A percentile compares a stretch with the other conserved stretches of the same genome.
These are phyloP conservation scores for Anarhynchus alexandrinus DNA, from an alignment of 2,113 vertebrate species.

Conservation along the genomic window DNA sequence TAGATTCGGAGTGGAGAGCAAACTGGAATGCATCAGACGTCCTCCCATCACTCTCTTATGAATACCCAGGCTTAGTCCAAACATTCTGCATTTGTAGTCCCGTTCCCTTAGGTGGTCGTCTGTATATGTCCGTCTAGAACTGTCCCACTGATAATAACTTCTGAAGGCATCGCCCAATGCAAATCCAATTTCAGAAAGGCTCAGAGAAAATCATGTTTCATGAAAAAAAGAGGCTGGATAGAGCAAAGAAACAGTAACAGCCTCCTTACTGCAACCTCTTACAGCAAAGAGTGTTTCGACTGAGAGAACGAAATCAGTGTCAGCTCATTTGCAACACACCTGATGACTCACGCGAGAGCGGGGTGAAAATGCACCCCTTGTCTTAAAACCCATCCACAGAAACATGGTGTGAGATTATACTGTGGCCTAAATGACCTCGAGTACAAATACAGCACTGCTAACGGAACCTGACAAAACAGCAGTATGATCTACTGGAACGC, in stretches of 20 bases:
- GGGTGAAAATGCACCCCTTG: neutral
- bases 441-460: neutral
- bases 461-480: neutral
- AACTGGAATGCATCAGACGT: neutral
- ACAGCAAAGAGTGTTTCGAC: neutral
- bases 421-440: neutral
- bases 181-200: neutral
- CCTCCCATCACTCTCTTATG: neutral
- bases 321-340: neutral
- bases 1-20: neutral
- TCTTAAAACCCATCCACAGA: neutral
- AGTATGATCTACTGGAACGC: neutral
- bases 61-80: neutral
- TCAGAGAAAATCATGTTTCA: neutral
- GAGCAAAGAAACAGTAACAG: neutral
- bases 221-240: neutral
- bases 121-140: neutral
- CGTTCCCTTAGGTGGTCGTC: neutral
- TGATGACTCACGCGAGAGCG: neutral
- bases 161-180: neutral
- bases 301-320: neutral
- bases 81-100: neutral
- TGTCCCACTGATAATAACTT: neutral
- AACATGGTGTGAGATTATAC: rapidly evolving
- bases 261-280: neutral